Percentiles rank a stretch among this genome's conserved stretches.
Evolutionary conservation across 1,140 invertebrate species (phyloP).

Genomic region (Atta colombica): DNA sequence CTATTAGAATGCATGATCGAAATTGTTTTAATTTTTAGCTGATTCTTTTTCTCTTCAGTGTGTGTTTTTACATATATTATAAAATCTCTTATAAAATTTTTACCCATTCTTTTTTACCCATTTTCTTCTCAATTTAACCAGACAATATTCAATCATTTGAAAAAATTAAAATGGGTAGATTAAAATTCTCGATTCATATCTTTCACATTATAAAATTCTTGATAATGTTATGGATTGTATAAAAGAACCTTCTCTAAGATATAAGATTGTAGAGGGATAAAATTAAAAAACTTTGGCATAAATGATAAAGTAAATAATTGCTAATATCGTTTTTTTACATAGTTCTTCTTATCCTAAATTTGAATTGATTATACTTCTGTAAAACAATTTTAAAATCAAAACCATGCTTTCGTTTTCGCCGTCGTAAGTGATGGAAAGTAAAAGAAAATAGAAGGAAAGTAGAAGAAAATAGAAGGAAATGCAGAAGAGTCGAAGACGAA

Average conservation of each 20-base stretch:
- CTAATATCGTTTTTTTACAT: neutral
- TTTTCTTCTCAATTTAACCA: neutral
- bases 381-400: slow-evolving; percentile 54
- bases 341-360: slow-evolving; percentile 1
- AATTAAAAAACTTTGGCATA: neutral
- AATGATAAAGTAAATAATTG: neutral
- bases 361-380: slow-evolving; percentile 14
- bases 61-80: neutral
- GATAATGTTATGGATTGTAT: neutral
- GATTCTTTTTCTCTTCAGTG: neutral
- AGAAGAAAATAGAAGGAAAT: neutral
- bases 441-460: neutral
- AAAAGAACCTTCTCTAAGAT: neutral
- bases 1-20: neutral
- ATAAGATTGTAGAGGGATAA: neutral
- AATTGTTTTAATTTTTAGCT: slow-evolving; percentile 12
- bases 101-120: neutral
- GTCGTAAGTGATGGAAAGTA: neutral
- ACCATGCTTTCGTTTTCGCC: neutral
- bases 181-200: neutral
- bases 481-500: neutral
- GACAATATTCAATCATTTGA: neutral
- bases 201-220: neutral
- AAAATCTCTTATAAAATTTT: neutral
- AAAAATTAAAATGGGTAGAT: neutral